phyloP scores from a whole-genome alignment of 2,888 invertebrate genomes.

The Anoplius nigerrimus region DNA sequence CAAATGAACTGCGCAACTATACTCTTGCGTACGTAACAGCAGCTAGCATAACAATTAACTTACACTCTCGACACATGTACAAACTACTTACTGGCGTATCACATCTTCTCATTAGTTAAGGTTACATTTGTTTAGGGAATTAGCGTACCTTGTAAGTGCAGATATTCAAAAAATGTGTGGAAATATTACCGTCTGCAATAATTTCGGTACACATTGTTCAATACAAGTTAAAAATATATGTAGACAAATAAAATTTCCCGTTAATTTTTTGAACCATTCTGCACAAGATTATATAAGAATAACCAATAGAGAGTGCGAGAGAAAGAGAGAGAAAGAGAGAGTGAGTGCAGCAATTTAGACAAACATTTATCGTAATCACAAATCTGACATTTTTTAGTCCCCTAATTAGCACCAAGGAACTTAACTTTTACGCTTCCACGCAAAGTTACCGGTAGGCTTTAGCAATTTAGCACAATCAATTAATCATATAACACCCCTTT shows the following conservation, averaged over 20 bases:
- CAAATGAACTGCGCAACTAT: too few species aligned
- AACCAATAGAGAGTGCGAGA: constrained; percentile 21
- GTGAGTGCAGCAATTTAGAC: constrained; percentile 38
- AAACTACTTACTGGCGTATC: too few species aligned
- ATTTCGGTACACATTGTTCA: neutral
- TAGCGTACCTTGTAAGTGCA: neutral
- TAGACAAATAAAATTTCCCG: constrained; percentile 7
- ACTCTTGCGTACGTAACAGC: too few species aligned
- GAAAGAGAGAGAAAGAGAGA: constrained; percentile 26
- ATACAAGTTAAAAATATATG: too few species aligned
- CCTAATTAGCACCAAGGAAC: constrained; percentile 34
- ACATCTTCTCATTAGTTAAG: too few species aligned
- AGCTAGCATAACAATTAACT: too few species aligned
- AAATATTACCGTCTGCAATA: neutral
- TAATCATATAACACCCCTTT: constrained; percentile 41
- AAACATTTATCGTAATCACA: constrained; percentile 24
- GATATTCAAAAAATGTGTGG: constrained; percentile 5
- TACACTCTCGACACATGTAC: too few species aligned
- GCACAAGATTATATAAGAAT: constrained; percentile 34
- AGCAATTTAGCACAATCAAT: constrained; percentile 41
- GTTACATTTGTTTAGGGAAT: too few species aligned
- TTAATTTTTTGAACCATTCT: constrained; percentile 31
- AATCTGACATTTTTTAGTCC: constrained; percentile 31
- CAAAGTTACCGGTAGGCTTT: constrained; percentile 42
- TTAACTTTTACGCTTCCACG: constrained; percentile 39